Base-by-base conservation (phyloP, 2,797 vertebrate species). In the Hypotaenidia okinawae region DNA sequence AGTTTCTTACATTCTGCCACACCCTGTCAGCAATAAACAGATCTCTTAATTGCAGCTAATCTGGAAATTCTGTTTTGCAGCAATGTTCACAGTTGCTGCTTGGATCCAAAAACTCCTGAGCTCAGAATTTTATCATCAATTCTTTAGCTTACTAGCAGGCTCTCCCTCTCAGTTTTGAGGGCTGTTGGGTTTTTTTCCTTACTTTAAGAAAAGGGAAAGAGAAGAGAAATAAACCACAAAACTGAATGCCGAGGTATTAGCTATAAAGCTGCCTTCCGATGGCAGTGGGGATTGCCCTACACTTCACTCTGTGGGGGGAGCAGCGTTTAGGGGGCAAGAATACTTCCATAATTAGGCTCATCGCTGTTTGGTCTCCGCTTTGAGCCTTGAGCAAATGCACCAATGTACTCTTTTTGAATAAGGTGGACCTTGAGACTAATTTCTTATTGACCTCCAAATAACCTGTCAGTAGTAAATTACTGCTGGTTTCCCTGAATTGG, bases 11-110 rank as follows among this genome's bases (percentile, higher is more conserved):
- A 62, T 64, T 43, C 70, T 77, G 81, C 80, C 93, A 87, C 86
- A 87, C 90, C 94, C 80, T 39, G 41, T 63, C 81, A 83, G 90
- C 69, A 87, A 75, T 89, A 94, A 96, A 70, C 86, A 85, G 45
- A 83, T 93, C 61, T 94, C 81, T 87, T 87, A 84, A 91, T 55
- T 90, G 81, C 52, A 61, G 59, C 37, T 93, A 63, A 84, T 85
- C 88, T 94, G 81, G 37, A 80, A 64, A 80, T 94, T 94, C 80
- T 93, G 13, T 70, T 86, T 58, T 64, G 54, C 30, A 93, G 58
- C 66, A 79, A 21, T 16, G 18, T 70, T 68, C 68, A 37, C n/a
- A 37, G 57, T 67, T 87, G 17, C 57, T 82, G 37, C 43, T 90
- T 89, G n/a, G 19, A 47, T 83, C 5, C 3, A 70, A 87, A 87